Percentiles rank a stretch among this genome's conserved stretches.
phyloP scores from a whole-genome alignment of 2,797 vertebrate genomes.

The Adrianichthys oophorus region DNA sequence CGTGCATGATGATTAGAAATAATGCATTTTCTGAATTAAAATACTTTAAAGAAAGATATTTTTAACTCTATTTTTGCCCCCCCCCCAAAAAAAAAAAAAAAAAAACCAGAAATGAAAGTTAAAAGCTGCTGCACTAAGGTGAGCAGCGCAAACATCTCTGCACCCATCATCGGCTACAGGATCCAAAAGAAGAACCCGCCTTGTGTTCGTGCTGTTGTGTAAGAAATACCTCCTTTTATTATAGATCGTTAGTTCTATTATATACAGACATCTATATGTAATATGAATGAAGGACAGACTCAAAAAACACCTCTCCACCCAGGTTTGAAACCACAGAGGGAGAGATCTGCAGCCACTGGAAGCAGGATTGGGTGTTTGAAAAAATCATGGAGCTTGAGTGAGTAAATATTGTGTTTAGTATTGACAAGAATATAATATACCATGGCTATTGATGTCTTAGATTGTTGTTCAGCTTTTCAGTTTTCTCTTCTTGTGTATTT shows the following conservation, averaged over 20 bases:
- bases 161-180: slow-evolving; percentile 69
- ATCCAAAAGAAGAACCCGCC: slow-evolving; percentile 58
- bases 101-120: slow-evolving; percentile 30
- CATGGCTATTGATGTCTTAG: too few species aligned
- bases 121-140: slow-evolving; percentile 57
- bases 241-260: neutral
- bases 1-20: too few species aligned
- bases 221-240: slow-evolving; percentile 31
- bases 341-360: slow-evolving; percentile 70
- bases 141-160: slow-evolving; percentile 33
- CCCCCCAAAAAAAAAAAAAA: neutral
- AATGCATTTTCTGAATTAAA: neutral
- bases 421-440: neutral
- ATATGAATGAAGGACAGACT: neutral
- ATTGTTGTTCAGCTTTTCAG: neutral
- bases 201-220: slow-evolving; percentile 73
- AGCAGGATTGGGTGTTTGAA: slow-evolving; percentile 60
- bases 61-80: neutral
- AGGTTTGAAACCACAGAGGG: slow-evolving; percentile 71
- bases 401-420: slow-evolving; percentile 28
- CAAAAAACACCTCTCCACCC: neutral
- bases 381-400: slow-evolving; percentile 66
- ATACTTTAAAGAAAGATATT: neutral
- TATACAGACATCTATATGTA: neutral
- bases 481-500: slow-evolving; percentile 17